Base-by-base conservation (phyloP, 2,113 vertebrate species). In the Lynx canadensis region DNA sequence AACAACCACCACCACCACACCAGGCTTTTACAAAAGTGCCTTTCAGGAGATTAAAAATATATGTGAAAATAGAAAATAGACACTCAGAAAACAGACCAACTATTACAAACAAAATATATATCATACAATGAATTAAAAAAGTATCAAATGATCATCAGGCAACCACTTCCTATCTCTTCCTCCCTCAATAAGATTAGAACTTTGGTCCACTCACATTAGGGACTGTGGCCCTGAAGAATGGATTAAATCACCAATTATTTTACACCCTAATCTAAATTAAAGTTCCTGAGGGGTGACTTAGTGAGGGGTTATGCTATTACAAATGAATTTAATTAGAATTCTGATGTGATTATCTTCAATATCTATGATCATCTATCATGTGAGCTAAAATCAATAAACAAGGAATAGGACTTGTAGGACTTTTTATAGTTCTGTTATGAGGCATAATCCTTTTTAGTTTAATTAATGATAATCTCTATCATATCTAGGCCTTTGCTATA, bases 321-420 rank as follows among this genome's bases (percentile, higher is more conserved):
- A 78, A 91, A 68, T n/a, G 36, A 92, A 85, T 60, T 89, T 78
- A 95, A 86, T 69, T 68, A 87, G 45, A 95, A 96, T 92, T 92
- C 45, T 83, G 11, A n/a, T 92, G 80, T 73, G 69, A 74, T 90
- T 96, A 83, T 83, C 52, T 91, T 79, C 25, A 87, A 31, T 16
- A 76, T 60, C 38, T 80, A 41, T 55, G 29, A 89, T 83, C 45
- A 57, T 11, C 85, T 84, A 95, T 31, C 38, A 90, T 4, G 2
- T 81, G 29, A 66, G 16, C 38, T 76, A 96, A 48, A 80, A 36
- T 29, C 33, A 87, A 63, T 33, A 97, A 92, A 78, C 11, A 91
- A 95, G 50, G 36, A 94, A 63, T 14, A 92, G 41, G 63, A 94
- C 21, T 86, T 83, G 13, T n/a, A 96, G 27, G 33, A 66, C 41